Conservation (phyloP, 2,797 vertebrate species). For the Gambusia yucatana region DNA sequence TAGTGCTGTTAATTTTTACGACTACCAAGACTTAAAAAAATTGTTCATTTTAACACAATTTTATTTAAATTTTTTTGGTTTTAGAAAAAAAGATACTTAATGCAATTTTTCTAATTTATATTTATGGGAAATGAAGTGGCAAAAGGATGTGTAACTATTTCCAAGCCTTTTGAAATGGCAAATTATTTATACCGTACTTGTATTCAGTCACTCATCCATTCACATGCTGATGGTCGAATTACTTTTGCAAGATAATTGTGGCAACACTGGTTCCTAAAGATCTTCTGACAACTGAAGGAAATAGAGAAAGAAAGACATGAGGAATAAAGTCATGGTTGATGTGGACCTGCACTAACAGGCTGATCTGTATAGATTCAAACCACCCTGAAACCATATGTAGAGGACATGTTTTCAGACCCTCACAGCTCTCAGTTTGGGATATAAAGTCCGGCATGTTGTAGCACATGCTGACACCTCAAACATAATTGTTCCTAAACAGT, state of each 20-base stretch:
- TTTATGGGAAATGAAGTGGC: not conserved
- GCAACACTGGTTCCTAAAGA: no score
- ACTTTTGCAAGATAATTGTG: no score
- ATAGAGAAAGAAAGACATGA: slow-evolving; percentile 15
- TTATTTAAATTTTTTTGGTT: not conserved
- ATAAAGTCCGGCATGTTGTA: slow-evolving; percentile 36
- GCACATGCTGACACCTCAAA: slow-evolving; percentile 8
- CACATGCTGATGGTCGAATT: no score
- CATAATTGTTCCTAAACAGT: slow-evolving; percentile 44
- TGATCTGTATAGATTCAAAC: slow-evolving; percentile 20
- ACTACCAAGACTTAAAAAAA: not conserved
- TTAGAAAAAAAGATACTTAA: not conserved
- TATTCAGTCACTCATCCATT: no score
- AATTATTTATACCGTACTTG: no score
- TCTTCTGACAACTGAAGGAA: no score
- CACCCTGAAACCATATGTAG: slow-evolving; percentile 11
- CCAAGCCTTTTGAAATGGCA: no score
- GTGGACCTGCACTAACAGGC: slow-evolving; percentile 6
- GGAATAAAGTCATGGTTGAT: slow-evolving; percentile 30
- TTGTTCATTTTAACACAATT: not conserved
- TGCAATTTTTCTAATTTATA: not conserved
- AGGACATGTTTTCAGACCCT: slow-evolving; percentile 17
- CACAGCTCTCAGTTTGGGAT: slow-evolving; percentile 31
- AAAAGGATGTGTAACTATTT: not conserved
- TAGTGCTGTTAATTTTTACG: not conserved